Base-by-base conservation (phyloP, 2,113 vertebrate genomes). In the Accipiter virgatus region DNA sequence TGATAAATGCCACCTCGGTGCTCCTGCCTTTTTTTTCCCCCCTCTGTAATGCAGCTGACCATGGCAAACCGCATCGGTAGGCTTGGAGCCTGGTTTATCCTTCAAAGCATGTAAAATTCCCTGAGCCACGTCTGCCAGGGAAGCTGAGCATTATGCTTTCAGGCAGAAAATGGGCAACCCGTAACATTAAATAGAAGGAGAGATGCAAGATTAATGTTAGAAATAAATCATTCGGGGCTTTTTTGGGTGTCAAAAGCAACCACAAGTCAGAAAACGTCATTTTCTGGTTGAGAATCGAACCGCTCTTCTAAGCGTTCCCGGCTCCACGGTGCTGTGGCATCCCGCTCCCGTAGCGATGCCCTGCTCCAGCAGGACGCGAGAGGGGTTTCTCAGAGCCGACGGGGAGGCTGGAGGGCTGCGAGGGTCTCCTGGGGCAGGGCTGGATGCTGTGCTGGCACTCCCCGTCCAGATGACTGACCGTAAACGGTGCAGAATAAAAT, bases 391-490 rank as follows among this genome's bases (percentile, higher is more conserved):
- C 40, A 3, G 48, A 9, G 34, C 1, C 6, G 38, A 29, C 10
- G 22, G 50, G 10, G 50, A 16, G 38, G 36, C 38, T 58, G 65
- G 22, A 22, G 65, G 45, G 11, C 56, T 36, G 26, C 3, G 45
- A 8, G 31, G 2, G 21, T 14, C 34, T 27, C 27, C 68, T 10
- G 10, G 23, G 38, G 43, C 63, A 71, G 63, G 25, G 53, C 43
- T 63, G 66, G 61, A 0, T 11, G 63, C 38, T 7, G 11, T 1
- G 29, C 48, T 40, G 36, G 13, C 7, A 0, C 34, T 10, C 23
- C 14, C 1, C 7, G 2, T 26, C 21, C 5, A 1, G 9, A 3
- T 36, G 32, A 19, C 36, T 10, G 26, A 13, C 38, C 0, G 1
- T 5, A 11, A 70, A 8, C 0, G 4, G 25, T 2, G 3, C 55